A percentile compares a stretch with the other conserved stretches of the same genome.
Conservation (phyloP, 2,888 invertebrate genomes). For the Panorpa germanica region DNA sequence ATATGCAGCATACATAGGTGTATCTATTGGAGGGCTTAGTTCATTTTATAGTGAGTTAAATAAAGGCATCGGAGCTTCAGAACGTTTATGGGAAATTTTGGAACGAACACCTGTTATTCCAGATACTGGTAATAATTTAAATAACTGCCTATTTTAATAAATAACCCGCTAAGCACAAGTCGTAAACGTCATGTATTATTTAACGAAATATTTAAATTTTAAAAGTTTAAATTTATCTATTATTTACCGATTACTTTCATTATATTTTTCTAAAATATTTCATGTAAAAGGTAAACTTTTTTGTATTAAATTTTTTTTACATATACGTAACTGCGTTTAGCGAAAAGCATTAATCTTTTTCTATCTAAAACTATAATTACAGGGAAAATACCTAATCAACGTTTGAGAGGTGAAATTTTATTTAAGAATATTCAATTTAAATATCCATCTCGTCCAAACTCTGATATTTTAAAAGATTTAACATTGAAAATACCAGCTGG, state of each 20-base stretch:
- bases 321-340: neutral
- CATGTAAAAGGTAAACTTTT: slow-evolving; percentile 3
- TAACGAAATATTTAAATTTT: too few relatives aligned
- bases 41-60: slow-evolving; percentile 89
- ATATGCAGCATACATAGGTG: slow-evolving; percentile 85
- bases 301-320: slow-evolving; percentile 1
- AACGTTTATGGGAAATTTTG: slow-evolving; percentile 75
- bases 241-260: too few relatives aligned
- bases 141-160: neutral
- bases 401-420: slow-evolving; percentile 35
- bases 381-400: slow-evolving; percentile 15
- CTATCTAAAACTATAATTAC: too few relatives aligned
- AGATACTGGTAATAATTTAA: slow-evolving; percentile 30
- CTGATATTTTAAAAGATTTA: slow-evolving; percentile 40
- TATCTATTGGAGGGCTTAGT: slow-evolving; percentile 77
- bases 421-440: slow-evolving; percentile 56
- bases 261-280: too few relatives aligned
- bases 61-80: slow-evolving; percentile 81
- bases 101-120: slow-evolving; percentile 66
- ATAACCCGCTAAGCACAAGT: too few relatives aligned
- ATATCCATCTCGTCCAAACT: slow-evolving; percentile 45
- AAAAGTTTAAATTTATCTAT: too few relatives aligned
- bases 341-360: too few relatives aligned
- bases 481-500: slow-evolving; percentile 45
- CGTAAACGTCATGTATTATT: too few relatives aligned